Evolutionary conservation across 2,888 invertebrate species (phyloP).

Genomic region (Dryobota labecula): DNA sequence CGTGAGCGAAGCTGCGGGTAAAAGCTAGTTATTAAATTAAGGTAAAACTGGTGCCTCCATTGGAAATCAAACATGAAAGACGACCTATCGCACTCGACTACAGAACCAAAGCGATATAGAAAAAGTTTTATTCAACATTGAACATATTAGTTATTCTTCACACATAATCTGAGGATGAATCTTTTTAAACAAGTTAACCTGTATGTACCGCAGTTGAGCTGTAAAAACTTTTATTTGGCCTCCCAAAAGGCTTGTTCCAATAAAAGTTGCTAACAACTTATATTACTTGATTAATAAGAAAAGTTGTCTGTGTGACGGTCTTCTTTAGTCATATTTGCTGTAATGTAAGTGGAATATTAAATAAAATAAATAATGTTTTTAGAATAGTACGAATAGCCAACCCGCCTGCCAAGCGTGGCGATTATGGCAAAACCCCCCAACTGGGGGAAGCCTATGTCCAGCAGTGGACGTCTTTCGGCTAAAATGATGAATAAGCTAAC

Average conservation of each 20-base stretch:
- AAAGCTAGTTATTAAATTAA: background rate
- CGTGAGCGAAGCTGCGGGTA: no score
- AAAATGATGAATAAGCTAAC: no score
- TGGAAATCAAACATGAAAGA: background rate
- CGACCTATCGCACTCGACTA: background rate
- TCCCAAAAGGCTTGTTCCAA: slow-evolving; percentile 71
- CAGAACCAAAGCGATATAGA: background rate
- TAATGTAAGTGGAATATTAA: background rate
- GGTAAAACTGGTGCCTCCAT: background rate
- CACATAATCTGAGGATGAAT: slow-evolving; percentile 48
- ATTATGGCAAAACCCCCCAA: no score
- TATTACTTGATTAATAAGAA: slow-evolving; percentile 72
- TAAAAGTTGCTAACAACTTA: slow-evolving; percentile 73
- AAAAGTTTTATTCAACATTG: slow-evolving; percentile 24
- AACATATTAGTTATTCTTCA: slow-evolving; percentile 37
- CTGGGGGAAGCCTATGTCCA: no score
- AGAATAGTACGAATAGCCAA: no score
- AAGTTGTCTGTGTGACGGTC: slow-evolving; percentile 57
- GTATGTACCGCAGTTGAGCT: slow-evolving; percentile 57
- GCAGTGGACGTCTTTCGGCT: no score
- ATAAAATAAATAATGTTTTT: background rate
- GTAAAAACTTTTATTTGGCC: slow-evolving; percentile 68
- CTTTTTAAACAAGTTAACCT: slow-evolving; percentile 56
- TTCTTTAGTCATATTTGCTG: slow-evolving; percentile 5
- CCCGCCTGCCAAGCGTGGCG: no score